These are phyloP conservation scores for Zootoca vivipara DNA, from an alignment of 2,113 vertebrate species.

Conservation along the genomic window DNA sequence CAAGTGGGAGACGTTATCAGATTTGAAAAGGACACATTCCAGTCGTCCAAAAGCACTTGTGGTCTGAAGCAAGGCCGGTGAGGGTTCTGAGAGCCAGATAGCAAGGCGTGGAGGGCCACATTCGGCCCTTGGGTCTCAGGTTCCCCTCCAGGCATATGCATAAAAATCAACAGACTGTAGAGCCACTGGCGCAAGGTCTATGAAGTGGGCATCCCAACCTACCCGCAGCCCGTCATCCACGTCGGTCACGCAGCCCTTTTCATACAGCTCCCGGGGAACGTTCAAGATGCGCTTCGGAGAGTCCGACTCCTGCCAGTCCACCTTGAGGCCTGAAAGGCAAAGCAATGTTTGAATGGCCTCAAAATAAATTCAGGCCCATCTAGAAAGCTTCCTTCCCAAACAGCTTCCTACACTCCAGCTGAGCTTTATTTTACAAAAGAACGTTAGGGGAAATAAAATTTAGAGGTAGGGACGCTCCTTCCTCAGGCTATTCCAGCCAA, in stretches of 20 bases:
- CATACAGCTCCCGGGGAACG: constrained; percentile 90
- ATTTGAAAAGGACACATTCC: too few species aligned
- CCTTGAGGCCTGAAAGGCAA: constrained; percentile 84
- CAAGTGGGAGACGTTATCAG: too few species aligned
- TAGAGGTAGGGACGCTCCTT: not conserved
- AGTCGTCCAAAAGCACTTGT: too few species aligned
- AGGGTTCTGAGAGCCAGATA: too few species aligned
- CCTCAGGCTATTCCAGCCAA: not conserved
- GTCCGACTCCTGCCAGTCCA: constrained; percentile 92
- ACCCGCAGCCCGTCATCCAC: constrained; percentile 91
- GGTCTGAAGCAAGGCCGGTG: too few species aligned
- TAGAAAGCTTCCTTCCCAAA: not conserved
- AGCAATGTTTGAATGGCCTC: not conserved
- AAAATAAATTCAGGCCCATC: too few species aligned
- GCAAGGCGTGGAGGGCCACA: too few species aligned
- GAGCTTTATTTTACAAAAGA: not conserved
- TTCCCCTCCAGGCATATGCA: too few species aligned
- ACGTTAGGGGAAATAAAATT: not conserved
- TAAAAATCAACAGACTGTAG: not conserved
- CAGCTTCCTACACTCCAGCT: not conserved
- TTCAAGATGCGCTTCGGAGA: constrained; percentile 87
- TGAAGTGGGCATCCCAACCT: constrained; percentile 7
- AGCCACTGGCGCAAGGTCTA: not conserved
- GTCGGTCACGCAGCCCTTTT: constrained; percentile 90
- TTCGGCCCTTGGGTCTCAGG: too few species aligned